Evolutionary conservation across 92 coral and sea anemone species (phyloP).

Genomic region (Porites evermanni): DNA sequence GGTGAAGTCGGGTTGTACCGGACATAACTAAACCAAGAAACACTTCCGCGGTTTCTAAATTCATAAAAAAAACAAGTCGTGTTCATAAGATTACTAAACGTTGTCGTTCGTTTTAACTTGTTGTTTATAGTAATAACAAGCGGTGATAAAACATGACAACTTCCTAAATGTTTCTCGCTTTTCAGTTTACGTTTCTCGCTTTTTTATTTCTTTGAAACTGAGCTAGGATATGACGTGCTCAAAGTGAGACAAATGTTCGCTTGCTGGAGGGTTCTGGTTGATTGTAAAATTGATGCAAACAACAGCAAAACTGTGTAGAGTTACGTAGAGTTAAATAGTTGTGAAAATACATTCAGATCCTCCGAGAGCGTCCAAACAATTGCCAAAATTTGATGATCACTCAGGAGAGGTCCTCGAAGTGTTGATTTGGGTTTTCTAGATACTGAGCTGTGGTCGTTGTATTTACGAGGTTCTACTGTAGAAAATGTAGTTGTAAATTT

Average conservation of each 20-base stretch:
- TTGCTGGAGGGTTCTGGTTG: neutral
- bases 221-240: neutral
- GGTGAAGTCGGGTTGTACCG: neutral
- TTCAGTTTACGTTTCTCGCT: neutral
- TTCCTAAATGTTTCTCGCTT: neutral
- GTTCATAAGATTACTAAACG: neutral
- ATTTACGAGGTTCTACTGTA: no score
- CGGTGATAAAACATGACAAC: neutral
- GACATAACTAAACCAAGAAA: slow-evolving; percentile 3
- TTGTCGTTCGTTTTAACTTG: neutral
- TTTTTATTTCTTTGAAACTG: neutral
- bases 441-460: no score
- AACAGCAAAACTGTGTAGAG: neutral
- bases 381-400: no score
- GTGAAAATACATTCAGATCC: no score
- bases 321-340: no score
- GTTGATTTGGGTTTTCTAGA: no score
- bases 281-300: neutral
- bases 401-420: no score
- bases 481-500: no score
- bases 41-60: neutral
- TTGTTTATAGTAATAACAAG: neutral
- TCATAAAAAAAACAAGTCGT: no score
- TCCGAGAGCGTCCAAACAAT: no score
- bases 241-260: neutral